Base-by-base conservation (phyloP, 1,140 invertebrate genomes). In the Lerema accius region DNA sequence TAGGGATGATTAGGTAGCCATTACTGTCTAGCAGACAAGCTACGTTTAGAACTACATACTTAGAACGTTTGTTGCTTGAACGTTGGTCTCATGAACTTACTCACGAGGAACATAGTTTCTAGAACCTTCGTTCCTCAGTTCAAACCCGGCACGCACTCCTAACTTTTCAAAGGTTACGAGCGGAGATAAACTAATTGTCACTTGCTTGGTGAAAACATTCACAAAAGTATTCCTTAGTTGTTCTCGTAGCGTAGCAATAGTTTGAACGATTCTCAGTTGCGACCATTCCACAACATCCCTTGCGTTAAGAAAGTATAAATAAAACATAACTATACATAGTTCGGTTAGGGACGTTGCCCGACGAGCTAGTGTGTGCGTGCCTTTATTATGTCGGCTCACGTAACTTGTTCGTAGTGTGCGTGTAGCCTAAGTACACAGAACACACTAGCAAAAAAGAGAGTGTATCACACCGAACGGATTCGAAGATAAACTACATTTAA, bases 221-320 rank as follows among this genome's bases (percentile, higher is more conserved):
- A n/a, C n/a, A n/a, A n/a, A n/a, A n/a, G n/a, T n/a, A n/a, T n/a
- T n/a, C n/a, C n/a, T n/a, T n/a, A n/a, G n/a, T n/a, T n/a, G n/a
- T n/a, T n/a, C n/a, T n/a, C n/a, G n/a, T n/a, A n/a, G n/a, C n/a
- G 9, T 32, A 32, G 4, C 9, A 32, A 32, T 1, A 5, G 13
- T 35, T 40, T 10, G 26, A 42, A 7, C 45, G 76, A 71, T 71
- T 69, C 28, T 78, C 77, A 83, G 26, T 65, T 74, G 58, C 78
- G 19, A 19, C 67, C 19, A 48, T 79, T n/a, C 77, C 28, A 49
- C 35, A 56, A 45, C 75, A 73, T 71, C 75, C 77, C 76, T 65
- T 60, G 39, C 49, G 65, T 69, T 79, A 86, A 89, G 86, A 89
- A 86, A 89, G 82, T 89, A 89, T 89, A 89, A 89, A 89, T 89